A percentile compares a stretch with the other conserved stretches of the same genome.
phyloP scores from a whole-genome alignment of 2,797 vertebrate genomes.

The Xiphophorus birchmanni region DNA sequence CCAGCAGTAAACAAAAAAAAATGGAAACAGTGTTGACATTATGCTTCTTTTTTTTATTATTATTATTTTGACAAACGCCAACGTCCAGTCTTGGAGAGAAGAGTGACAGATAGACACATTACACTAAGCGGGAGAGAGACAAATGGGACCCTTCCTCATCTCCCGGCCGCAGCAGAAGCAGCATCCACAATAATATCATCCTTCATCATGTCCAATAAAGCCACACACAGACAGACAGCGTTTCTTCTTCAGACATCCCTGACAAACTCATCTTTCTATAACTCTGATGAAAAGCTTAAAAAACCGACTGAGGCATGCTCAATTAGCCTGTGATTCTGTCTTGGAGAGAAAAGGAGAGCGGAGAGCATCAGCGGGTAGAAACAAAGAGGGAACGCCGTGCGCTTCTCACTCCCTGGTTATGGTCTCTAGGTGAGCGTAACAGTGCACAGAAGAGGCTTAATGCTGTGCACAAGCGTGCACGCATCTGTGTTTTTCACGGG shows the following conservation, averaged over 20 bases:
- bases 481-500: slow-evolving; percentile 61
- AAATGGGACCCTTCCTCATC: slow-evolving; percentile 76
- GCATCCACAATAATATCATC: slow-evolving; percentile 75
- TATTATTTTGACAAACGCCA: slow-evolving; percentile 62
- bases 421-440: slow-evolving; percentile 77
- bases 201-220: slow-evolving; percentile 81
- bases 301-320: slow-evolving; percentile 64
- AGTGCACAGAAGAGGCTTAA: slow-evolving; percentile 46
- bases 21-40: slow-evolving; percentile 52
- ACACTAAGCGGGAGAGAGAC: slow-evolving; percentile 70
- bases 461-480: slow-evolving; percentile 43
- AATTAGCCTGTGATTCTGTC: slow-evolving; percentile 69
- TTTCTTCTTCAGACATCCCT: slow-evolving; percentile 62
- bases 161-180: slow-evolving; percentile 59
- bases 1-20: slow-evolving; percentile 12
- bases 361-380: slow-evolving; percentile 57
- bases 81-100: slow-evolving; percentile 60
- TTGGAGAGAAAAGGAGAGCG: slow-evolving; percentile 37
- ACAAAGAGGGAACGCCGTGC: slow-evolving; percentile 58
- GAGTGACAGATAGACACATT: slow-evolving; percentile 76
- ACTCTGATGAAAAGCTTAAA: slow-evolving; percentile 73
- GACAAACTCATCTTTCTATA: slow-evolving; percentile 62
- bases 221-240: slow-evolving; percentile 72
- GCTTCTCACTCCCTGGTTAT: slow-evolving; percentile 65
- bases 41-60: slow-evolving; percentile 69